Percentiles rank a stretch among this genome's conserved stretches.
phyloP scores from a whole-genome alignment of 2,888 invertebrate species.

The Dyspetes luteomarginatus region DNA sequence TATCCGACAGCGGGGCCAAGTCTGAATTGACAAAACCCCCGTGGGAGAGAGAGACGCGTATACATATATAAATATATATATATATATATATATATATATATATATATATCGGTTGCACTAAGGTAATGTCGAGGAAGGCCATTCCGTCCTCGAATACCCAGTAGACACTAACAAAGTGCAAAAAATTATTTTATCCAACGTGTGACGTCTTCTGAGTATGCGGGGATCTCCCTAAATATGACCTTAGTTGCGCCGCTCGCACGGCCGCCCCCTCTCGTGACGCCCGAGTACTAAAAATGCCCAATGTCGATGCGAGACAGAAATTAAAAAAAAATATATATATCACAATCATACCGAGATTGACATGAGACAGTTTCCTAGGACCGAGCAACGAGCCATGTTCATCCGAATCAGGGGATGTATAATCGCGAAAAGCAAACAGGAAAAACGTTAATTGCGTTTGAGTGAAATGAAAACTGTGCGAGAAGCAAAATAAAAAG shows the following conservation, averaged over 20 bases:
- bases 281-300: slow-evolving; percentile 24
- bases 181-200: too few relatives aligned
- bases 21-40: slow-evolving; percentile 22
- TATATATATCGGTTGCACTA: too few relatives aligned
- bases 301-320: slow-evolving; percentile 59
- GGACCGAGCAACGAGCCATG: slow-evolving; percentile 47
- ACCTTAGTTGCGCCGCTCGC: slow-evolving; percentile 20
- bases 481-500: background rate
- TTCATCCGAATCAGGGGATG: slow-evolving; percentile 25
- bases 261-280: slow-evolving; percentile 11
- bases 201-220: too few relatives aligned
- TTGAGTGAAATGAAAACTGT: background rate
- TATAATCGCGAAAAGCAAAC: background rate
- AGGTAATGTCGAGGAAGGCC: too few relatives aligned
- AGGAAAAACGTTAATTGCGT: background rate
- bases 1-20: slow-evolving; percentile 47
- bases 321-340: slow-evolving; percentile 68
- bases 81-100: slow-evolving; percentile 14
- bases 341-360: slow-evolving; percentile 57
- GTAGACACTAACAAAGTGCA: too few relatives aligned
- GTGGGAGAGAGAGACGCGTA: slow-evolving; percentile 37
- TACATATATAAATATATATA: slow-evolving; percentile 36
- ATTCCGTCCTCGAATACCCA: too few relatives aligned
- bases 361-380: slow-evolving; percentile 24
- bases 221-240: too few relatives aligned